These are phyloP conservation scores for Mastomys natalensis DNA, from an alignment of 2,113 vertebrate genomes.

Conservation along the genomic window DNA sequence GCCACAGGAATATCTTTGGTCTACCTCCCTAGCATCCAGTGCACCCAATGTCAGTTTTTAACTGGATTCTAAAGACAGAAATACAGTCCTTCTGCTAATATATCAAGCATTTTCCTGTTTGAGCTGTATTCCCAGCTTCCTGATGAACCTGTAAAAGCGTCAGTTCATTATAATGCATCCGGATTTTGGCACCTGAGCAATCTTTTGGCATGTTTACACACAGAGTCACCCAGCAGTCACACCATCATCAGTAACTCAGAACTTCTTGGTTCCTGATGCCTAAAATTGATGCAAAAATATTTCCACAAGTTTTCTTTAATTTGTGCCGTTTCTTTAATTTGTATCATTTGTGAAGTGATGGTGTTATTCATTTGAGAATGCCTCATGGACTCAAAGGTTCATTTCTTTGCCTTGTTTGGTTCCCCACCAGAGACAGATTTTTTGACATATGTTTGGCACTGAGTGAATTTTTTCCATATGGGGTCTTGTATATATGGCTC, in stretches of 20 bases:
- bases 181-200: neutral
- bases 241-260: neutral
- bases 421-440: neutral
- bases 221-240: neutral
- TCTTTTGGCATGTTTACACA: conserved; percentile 3
- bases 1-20: neutral
- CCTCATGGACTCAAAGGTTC: neutral
- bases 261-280: neutral
- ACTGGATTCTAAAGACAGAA: neutral
- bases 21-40: neutral
- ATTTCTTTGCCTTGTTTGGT: conserved; percentile 8
- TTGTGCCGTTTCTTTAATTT: neutral
- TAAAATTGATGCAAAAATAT: neutral
- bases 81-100: neutral
- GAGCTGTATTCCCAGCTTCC: too few species aligned
- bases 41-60: too few species aligned
- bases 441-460: conserved; percentile 20
- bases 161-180: neutral
- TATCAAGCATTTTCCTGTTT: neutral
- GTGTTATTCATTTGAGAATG: neutral
- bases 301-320: neutral
- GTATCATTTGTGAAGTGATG: neutral
- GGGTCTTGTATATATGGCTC: neutral
- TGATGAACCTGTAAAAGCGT: neutral
- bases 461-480: conserved; percentile 11